Percentiles rank a stretch among this genome's conserved stretches.
These are phyloP conservation scores for Poecile montanus DNA, from an alignment of 2,797 vertebrate genomes.

Conservation along the genomic window DNA sequence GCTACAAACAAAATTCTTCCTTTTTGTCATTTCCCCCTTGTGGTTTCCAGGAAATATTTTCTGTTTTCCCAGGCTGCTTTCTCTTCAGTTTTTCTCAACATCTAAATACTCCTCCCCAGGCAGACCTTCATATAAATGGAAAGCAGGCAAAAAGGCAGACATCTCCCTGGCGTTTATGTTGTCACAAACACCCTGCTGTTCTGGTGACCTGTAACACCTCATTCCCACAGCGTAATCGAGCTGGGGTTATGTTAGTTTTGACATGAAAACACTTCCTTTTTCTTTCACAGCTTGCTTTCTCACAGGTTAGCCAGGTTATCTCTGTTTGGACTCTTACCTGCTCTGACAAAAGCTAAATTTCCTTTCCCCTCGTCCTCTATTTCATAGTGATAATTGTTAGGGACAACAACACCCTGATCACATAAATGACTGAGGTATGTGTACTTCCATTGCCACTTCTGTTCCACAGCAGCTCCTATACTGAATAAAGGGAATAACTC, in stretches of 20 bases:
- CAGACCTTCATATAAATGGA: neutral
- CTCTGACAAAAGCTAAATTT: neutral
- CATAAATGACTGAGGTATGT: neutral
- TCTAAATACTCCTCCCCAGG: neutral
- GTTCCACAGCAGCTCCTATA: neutral
- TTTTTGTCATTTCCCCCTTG: neutral
- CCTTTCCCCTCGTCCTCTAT: neutral
- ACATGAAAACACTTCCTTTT: neutral
- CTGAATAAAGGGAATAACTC: neutral
- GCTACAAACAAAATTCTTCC: neutral
- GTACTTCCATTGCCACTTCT: neutral
- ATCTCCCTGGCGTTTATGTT: neutral
- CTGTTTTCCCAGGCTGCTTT: neutral
- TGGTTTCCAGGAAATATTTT: neutral
- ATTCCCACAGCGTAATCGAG: neutral
- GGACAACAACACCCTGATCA: neutral
- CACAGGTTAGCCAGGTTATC: neutral
- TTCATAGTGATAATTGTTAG: neutral
- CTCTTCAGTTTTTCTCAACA: neutral
- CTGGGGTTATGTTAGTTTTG: neutral
- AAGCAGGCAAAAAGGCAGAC: neutral
- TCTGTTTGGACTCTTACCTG: neutral
- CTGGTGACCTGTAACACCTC: neutral
- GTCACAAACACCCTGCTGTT: neutral
- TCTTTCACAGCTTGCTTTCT: slow-evolving; percentile 4